These are phyloP conservation scores for Coryphaenoides rupestris DNA, from an alignment of 2,113 vertebrate species.

Conservation along the genomic window DNA sequence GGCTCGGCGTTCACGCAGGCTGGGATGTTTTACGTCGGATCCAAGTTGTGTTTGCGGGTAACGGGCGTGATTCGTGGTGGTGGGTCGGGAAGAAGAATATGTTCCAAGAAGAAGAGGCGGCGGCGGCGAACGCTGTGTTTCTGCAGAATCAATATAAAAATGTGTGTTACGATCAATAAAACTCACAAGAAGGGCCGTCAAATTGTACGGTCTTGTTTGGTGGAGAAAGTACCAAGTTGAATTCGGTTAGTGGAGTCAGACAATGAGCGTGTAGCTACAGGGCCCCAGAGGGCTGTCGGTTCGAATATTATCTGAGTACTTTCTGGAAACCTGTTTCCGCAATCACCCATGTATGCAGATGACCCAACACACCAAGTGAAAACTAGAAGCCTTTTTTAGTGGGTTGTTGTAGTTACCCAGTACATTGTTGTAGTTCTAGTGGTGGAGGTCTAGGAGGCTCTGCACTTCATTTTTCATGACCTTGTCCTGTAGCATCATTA, in stretches of 20 bases:
- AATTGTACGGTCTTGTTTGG: background rate
- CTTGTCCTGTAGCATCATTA: no score
- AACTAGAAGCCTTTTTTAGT: background rate
- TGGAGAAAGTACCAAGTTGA: slow-evolving; percentile 1
- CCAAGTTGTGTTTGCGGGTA: slow-evolving; percentile 15
- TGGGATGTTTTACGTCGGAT: slow-evolving; percentile 39
- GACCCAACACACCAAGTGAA: background rate
- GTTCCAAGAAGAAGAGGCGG: background rate
- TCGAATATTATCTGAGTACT: background rate
- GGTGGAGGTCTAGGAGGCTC: no score
- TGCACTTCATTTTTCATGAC: no score
- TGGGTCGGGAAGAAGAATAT: background rate
- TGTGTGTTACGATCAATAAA: slow-evolving; percentile 18
- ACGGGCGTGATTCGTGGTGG: slow-evolving; percentile 3
- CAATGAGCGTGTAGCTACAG: slow-evolving; percentile 12
- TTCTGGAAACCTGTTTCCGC: background rate
- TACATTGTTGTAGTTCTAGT: no score
- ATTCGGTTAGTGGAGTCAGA: slow-evolving; percentile 21
- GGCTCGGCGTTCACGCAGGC: slow-evolving; percentile 29
- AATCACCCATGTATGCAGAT: background rate
- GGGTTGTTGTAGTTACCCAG: no score
- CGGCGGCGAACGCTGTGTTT: background rate
- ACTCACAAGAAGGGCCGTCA: background rate
- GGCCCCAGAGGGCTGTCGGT: slow-evolving; percentile 21
- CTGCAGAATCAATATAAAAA: background rate